Evolutionary conservation across 2,888 invertebrate genomes (phyloP).

Genomic region (Drosophila eohydei): DNA sequence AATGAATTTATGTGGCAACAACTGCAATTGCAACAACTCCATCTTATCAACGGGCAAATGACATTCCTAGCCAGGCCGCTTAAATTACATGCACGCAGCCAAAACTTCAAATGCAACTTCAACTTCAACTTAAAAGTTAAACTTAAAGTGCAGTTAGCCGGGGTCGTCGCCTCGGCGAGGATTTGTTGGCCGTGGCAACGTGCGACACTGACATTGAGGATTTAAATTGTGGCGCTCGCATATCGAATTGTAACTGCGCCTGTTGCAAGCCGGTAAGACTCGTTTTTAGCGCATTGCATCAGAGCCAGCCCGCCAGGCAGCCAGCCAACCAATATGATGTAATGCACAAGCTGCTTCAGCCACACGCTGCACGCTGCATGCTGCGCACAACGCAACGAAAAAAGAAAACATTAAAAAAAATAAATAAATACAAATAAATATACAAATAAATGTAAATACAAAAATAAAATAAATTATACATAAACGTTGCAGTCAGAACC

Average conservation of each 20-base stretch:
- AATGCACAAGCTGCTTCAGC: constrained; percentile 56
- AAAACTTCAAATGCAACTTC: constrained; percentile 1
- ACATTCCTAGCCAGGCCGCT: constrained; percentile 69
- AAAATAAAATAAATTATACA: constrained; percentile 44
- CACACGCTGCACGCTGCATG: constrained; percentile 20
- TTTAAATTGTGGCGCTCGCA: constrained; percentile 80
- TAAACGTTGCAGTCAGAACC: constrained; percentile 29
- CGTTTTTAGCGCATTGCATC: constrained; percentile 75
- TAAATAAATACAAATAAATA: constrained; percentile 15
- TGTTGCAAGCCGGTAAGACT: constrained; percentile 71
- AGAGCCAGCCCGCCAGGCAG: constrained; percentile 46
- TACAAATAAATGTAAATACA: constrained; percentile 22
- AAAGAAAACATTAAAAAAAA: constrained; percentile 42
- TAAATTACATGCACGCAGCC: constrained; percentile 72
- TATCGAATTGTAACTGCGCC: constrained; percentile 75
- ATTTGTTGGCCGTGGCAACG: constrained; percentile 14
- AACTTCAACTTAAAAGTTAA: constrained; percentile 29
- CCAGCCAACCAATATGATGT: constrained; percentile 66
- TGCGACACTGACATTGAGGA: constrained; percentile 79
- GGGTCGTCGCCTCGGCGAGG: constrained; percentile 36
- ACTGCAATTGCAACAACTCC: constrained; percentile 43
- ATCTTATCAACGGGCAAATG: constrained; percentile 76
- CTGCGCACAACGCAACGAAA: constrained; percentile 11
- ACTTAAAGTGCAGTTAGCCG: constrained; percentile 65
- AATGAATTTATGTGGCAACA: constrained; percentile 73